Evolutionary conservation across 2,113 vertebrate genomes (phyloP).

Genomic region (Cavia porcellus): DNA sequence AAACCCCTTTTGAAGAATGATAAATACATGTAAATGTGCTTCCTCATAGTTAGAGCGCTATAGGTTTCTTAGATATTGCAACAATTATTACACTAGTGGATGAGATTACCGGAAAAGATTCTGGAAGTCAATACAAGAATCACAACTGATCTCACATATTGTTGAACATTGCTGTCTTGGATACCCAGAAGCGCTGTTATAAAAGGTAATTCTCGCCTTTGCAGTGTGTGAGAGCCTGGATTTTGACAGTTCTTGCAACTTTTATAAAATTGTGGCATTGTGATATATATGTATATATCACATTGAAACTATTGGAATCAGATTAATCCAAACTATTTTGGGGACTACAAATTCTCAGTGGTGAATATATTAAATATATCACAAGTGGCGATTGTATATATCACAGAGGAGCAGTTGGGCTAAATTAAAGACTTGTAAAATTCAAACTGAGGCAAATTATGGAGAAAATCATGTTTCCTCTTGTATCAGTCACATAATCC

Average conservation of each 20-base stretch:
- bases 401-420: not conserved
- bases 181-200: not conserved
- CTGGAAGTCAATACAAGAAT: not conserved
- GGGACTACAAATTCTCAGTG: too few species aligned
- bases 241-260: not conserved
- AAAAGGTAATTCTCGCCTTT: not conserved
- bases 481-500: not conserved
- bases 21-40: not conserved
- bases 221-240: not conserved
- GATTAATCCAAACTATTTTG: too few species aligned
- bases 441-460: not conserved
- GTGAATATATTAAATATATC: too few species aligned
- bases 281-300: too few species aligned
- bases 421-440: not conserved
- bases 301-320: too few species aligned
- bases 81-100: not conserved
- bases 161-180: not conserved
- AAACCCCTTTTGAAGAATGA: not conserved
- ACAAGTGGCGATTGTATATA: too few species aligned
- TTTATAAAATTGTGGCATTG: not conserved
- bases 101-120: not conserved
- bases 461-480: not conserved
- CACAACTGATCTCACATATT: not conserved
- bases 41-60: not conserved
- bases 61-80: not conserved